Conservation (phyloP, 2,113 vertebrate species). For the Andinoacara biseriatus region DNA sequence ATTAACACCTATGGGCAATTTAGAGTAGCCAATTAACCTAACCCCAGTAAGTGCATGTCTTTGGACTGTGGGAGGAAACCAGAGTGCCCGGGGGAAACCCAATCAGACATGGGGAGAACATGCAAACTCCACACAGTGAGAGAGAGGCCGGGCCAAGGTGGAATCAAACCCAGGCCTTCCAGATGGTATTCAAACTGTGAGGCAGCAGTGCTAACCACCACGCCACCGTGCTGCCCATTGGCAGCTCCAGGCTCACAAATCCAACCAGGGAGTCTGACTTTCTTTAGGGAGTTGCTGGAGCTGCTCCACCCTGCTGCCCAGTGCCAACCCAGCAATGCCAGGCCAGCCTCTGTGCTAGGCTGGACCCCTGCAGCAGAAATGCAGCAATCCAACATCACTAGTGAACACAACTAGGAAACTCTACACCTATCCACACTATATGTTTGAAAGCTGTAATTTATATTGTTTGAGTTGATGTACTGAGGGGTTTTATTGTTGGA, state of each 20-base stretch:
- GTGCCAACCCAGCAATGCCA: constrained; percentile 28
- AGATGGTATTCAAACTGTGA: no score
- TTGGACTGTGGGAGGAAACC: no score
- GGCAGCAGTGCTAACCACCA: no score
- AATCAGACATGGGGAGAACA: no score
- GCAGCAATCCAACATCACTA: not conserved
- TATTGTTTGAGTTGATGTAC: not conserved
- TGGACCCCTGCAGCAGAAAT: not conserved
- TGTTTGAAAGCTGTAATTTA: not conserved
- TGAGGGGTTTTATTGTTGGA: not conserved
- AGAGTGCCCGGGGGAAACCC: no score
- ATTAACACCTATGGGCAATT: no score
- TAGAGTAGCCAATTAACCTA: no score
- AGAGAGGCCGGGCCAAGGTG: no score
- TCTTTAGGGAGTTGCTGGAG: constrained; percentile 47
- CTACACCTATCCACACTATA: not conserved
- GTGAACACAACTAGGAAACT: not conserved
- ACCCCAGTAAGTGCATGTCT: no score
- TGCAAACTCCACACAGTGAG: no score
- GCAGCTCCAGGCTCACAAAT: constrained; percentile 14
- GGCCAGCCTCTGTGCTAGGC: not conserved
- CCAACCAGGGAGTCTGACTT: constrained; percentile 46
- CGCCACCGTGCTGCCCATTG: no score
- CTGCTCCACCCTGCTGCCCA: constrained; percentile 42
- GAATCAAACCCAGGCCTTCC: no score